These are phyloP conservation scores for Netelia inedita DNA, from an alignment of 2,888 invertebrate genomes.

Conservation along the genomic window DNA sequence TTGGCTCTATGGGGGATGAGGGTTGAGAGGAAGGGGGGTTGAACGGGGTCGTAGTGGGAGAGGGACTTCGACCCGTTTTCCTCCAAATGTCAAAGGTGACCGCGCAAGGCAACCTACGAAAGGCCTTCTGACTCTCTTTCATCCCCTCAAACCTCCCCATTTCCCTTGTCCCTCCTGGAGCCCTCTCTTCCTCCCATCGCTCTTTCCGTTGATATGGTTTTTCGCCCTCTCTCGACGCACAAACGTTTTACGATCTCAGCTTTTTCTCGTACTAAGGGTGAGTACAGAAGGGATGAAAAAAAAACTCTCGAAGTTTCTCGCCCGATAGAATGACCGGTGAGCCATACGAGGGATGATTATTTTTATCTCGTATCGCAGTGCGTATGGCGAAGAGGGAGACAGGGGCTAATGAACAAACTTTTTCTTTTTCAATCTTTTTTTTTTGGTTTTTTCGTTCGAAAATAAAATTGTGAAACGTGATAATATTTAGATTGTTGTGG, in stretches of 20 bases:
- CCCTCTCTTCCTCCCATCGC: not conserved
- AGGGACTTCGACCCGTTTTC: conserved; percentile 78
- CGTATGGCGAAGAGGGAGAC: not conserved
- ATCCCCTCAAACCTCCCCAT: conserved; percentile 32
- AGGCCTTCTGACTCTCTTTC: conserved; percentile 57
- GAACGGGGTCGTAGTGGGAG: conserved; percentile 17
- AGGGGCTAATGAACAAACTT: not conserved
- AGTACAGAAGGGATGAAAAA: not conserved
- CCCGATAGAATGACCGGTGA: not conserved
- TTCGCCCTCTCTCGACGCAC: not conserved
- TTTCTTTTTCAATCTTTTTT: not conserved
- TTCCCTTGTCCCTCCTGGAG: conserved; percentile 1
- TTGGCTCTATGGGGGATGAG: not conserved
- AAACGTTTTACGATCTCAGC: not conserved
- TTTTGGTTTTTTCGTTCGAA: too few species aligned
- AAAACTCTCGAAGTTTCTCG: not conserved
- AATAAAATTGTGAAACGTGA: too few species aligned
- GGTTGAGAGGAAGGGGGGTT: conserved; percentile 14
- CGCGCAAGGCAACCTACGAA: conserved; percentile 77
- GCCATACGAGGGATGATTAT: conserved; percentile 19
- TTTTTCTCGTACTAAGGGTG: not conserved
- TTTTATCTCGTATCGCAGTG: not conserved
- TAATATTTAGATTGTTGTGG: too few species aligned
- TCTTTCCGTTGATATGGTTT: conserved; percentile 6
- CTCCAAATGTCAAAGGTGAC: conserved; percentile 82